These are phyloP conservation scores for Hyperopisus bebe DNA, from an alignment of 2,113 vertebrate genomes.

Conservation along the genomic window DNA sequence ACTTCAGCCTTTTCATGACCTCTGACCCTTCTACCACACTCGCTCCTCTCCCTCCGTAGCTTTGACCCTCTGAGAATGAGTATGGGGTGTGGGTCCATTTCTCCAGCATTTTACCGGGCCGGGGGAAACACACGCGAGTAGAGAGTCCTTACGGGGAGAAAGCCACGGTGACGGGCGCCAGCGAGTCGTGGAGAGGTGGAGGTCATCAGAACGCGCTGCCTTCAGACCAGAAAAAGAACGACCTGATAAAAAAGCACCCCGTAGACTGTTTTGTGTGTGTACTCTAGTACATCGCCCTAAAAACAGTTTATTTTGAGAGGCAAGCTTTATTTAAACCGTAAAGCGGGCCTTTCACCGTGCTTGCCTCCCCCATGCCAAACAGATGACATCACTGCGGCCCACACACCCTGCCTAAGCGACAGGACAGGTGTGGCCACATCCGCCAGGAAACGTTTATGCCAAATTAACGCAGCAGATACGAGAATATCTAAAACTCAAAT, in stretches of 20 bases:
- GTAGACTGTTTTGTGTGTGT: not conserved
- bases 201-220: not conserved
- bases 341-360: not conserved
- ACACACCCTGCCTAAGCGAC: not conserved
- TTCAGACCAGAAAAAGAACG: not conserved
- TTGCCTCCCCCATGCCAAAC: not conserved
- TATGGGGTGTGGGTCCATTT: not conserved
- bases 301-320: slow-evolving; percentile 5
- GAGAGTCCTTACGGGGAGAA: not conserved
- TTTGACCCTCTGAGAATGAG: not conserved
- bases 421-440: not conserved
- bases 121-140: not conserved
- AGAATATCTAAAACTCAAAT: not conserved
- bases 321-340: not conserved
- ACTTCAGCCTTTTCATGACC: not conserved
- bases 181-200: not conserved
- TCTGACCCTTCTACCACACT: not conserved
- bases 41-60: not conserved
- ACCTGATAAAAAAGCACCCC: not conserved
- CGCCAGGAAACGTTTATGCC: not conserved
- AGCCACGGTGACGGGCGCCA: not conserved
- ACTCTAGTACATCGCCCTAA: not conserved
- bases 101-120: not conserved
- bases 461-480: not conserved
- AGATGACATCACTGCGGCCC: not conserved